Evolutionary conservation across 1,140 invertebrate genomes (phyloP), one percentile per base, ranked within the genome.

Genomic region (Pseudachorutes palmiensis): DNA sequence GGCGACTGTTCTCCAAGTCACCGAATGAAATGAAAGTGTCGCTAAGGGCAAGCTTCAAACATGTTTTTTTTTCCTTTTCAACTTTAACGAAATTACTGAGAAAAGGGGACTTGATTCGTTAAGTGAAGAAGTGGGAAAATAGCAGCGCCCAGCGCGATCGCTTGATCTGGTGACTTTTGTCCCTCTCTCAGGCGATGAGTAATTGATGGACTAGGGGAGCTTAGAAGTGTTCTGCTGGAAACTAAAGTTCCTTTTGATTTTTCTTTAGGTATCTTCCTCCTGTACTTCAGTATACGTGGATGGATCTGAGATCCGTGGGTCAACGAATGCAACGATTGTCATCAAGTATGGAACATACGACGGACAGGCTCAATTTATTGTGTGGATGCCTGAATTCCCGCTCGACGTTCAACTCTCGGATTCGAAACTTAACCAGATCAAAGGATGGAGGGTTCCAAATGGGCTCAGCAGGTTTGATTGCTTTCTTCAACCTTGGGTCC

Each of bases 211-310:
- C 36, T 41, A 9, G 36, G 19, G 36, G 36, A 41, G 19, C 5
- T 5, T 9, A 5, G 36, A 41, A 9, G 36, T 41, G 5, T 41
- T 41, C 36, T 5, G 36, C 5, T 41, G 9, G 14, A 55, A 55
- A 55, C 9, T 9, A 61, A 32, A 26, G 28, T 22, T 22, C 24
- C 16, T 45, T 63, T 63, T 63, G 9, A 14, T 48, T 48, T 36
- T 5, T 55, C 51, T 72, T 19, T 75, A 96, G 93, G 93, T 97
- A 1, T 94, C 94, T 9, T 91, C 92, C 0, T 94, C 93, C 2
- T 98, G 95, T 80, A 95, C 92, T 70, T 93, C 91, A 2, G 92
- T 98, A 1, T 98, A 97, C 79, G 87, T 98, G 5, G 94, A 98
- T 79, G 95, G 95, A 0, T 94, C 92, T 19, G 95, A 98, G 81